Percentiles rank a stretch among this genome's conserved stretches.
phyloP scores from a whole-genome alignment of 2,797 vertebrate genomes.

The Potorous gilbertii region DNA sequence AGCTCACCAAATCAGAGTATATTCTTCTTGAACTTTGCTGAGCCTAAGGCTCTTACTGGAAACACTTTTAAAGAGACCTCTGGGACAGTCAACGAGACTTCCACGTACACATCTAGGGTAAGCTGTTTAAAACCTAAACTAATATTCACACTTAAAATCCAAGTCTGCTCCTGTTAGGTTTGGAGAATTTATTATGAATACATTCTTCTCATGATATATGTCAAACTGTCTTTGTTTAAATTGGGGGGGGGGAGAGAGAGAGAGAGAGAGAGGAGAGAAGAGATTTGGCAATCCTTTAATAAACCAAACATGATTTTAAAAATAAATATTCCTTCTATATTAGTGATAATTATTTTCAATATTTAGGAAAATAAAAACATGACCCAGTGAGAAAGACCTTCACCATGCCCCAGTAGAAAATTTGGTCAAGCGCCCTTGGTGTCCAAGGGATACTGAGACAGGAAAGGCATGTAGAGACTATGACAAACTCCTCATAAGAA shows the following conservation, averaged over 20 bases:
- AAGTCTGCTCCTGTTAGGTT: background rate
- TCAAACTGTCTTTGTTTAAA: conserved; percentile 17
- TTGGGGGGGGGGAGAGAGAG: background rate
- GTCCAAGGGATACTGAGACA: background rate
- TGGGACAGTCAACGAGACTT: background rate
- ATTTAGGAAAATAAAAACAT: conserved; percentile 41
- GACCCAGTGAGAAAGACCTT: background rate
- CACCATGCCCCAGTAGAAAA: background rate
- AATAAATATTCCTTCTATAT: conserved; percentile 5
- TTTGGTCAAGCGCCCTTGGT: background rate
- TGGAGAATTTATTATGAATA: conserved; percentile 15
- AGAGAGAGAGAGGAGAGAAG: too few species aligned
- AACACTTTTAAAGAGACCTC: background rate
- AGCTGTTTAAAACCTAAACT: conserved; percentile 26
- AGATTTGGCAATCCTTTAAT: conserved; percentile 38
- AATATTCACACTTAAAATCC: background rate
- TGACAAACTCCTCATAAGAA: background rate
- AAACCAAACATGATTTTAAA: conserved; percentile 26
- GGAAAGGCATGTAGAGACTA: background rate
- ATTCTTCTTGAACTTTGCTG: background rate
- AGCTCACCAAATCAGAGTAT: background rate
- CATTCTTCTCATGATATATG: conserved; percentile 4
- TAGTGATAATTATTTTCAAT: background rate
- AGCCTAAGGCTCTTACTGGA: background rate
- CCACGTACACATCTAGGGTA: background rate